These are phyloP conservation scores for Tenthredo notha DNA, from an alignment of 2,888 invertebrate species.

Conservation along the genomic window DNA sequence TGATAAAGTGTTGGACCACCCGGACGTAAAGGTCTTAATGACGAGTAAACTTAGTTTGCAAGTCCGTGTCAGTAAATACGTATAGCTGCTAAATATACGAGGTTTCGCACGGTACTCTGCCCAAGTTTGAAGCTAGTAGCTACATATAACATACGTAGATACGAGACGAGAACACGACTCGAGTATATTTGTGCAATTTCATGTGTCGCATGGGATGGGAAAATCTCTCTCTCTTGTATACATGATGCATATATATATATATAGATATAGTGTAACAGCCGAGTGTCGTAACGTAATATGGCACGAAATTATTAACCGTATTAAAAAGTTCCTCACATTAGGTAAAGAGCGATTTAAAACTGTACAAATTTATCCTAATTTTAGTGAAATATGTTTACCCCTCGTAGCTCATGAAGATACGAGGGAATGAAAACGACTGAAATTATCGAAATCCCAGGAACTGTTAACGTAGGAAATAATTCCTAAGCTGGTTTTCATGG, in stretches of 20 bases:
- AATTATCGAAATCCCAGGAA: not conserved
- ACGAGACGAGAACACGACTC: conserved; percentile 30
- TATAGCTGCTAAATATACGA: conserved; percentile 36
- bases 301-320: not conserved
- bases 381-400: not conserved
- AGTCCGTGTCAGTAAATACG: conserved; percentile 41
- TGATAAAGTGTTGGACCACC: conserved; percentile 37
- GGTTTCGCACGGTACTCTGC: not conserved
- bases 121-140: conserved; percentile 28
- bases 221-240: not conserved
- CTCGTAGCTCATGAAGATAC: not conserved
- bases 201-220: not conserved
- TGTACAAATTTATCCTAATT: not conserved
- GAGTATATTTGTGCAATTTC: conserved; percentile 8
- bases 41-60: conserved; percentile 59
- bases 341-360: not conserved
- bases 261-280: not conserved
- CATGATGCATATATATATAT: not conserved
- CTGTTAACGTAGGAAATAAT: not conserved
- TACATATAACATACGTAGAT: not conserved
- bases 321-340: not conserved
- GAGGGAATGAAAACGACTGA: not conserved
- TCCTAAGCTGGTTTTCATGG: not conserved
- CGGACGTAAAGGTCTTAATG: conserved; percentile 54
- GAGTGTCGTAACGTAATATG: not conserved